A percentile compares a stretch with the other conserved stretches of the same genome.
These are phyloP conservation scores for Siniperca chuatsi DNA, from an alignment of 2,113 vertebrate genomes.

Conservation along the genomic window DNA sequence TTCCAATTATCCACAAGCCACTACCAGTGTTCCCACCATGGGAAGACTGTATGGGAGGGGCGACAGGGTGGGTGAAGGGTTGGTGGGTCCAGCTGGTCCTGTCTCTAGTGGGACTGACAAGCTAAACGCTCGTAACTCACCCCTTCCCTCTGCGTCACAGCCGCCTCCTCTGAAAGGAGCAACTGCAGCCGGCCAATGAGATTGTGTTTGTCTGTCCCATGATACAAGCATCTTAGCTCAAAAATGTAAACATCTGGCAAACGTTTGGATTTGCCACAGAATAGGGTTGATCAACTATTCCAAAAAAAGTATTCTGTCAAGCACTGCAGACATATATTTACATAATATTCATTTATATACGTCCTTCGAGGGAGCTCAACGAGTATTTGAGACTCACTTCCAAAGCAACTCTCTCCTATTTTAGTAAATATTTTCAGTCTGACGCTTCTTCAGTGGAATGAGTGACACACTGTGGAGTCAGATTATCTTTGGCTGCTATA, in stretches of 20 bases:
- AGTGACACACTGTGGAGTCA: background rate
- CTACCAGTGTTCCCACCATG: conserved; percentile 73
- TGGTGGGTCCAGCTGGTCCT: conserved; percentile 71
- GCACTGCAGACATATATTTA: conserved; percentile 10
- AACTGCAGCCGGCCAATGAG: conserved; percentile 60
- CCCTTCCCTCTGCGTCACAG: conserved; percentile 64
- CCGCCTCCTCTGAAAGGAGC: conserved; percentile 53
- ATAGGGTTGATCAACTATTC: conserved; percentile 54
- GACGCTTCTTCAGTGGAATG: background rate
- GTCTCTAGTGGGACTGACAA: conserved; percentile 64
- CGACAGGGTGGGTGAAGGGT: conserved; percentile 46
- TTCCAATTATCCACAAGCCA: conserved; percentile 79
- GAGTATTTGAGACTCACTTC: conserved; percentile 7
- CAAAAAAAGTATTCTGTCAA: conserved; percentile 15
- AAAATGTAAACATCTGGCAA: conserved; percentile 86
- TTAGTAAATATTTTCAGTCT: conserved; percentile 26
- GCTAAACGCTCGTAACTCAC: conserved; percentile 54
- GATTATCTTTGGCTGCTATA: background rate
- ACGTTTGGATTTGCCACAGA: conserved; percentile 77
- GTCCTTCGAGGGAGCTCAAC: background rate
- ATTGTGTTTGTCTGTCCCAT: conserved; percentile 70
- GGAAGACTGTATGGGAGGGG: conserved; percentile 48
- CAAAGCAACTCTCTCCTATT: conserved; percentile 3
- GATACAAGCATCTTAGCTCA: conserved; percentile 76
- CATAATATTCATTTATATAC: conserved; percentile 11